Percentiles rank a stretch among this genome's conserved stretches.
Conservation (phyloP, 1,140 invertebrate species). For the Leptoteleia sp. region DNA sequence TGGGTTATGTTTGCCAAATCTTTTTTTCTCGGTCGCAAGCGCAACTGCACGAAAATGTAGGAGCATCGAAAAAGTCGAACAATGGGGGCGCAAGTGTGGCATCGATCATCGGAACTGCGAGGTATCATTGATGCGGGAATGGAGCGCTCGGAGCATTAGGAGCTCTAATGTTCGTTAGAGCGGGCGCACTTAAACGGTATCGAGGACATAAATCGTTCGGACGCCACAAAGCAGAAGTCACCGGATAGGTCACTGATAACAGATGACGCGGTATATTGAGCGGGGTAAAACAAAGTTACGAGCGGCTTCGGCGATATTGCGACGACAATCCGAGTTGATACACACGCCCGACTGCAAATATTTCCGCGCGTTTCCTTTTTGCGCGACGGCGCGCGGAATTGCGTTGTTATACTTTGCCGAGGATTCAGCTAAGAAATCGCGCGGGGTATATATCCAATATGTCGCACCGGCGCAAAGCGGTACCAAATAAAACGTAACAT, state of each 20-base stretch:
- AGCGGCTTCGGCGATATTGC: constrained; percentile 37
- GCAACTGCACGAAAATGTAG: too few relatives aligned
- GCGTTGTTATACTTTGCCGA: constrained; percentile 36
- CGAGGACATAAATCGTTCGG: constrained; percentile 8
- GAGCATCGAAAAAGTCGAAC: constrained; percentile 3
- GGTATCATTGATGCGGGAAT: constrained; percentile 4
- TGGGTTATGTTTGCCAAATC: too few relatives aligned
- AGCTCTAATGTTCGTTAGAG: constrained; percentile 12
- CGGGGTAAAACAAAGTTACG: constrained; percentile 55
- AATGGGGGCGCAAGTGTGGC: constrained; percentile 17
- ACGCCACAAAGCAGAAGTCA: constrained; percentile 8
- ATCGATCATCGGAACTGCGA: constrained; percentile 5
- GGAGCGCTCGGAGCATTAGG: neutral
- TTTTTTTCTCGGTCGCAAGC: too few relatives aligned
- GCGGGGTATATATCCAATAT: constrained; percentile 42
- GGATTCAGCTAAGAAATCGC: constrained; percentile 37
- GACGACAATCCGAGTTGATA: constrained; percentile 42
- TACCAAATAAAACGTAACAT: constrained; percentile 44
- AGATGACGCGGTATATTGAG: constrained; percentile 47
- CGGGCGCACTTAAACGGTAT: constrained; percentile 21
- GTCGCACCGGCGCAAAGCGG: constrained; percentile 24
- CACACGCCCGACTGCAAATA: constrained; percentile 40
- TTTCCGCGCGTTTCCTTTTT: constrained; percentile 45
- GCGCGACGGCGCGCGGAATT: constrained; percentile 24
- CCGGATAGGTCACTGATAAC: constrained; percentile 42